Percentiles rank a stretch among this genome's conserved stretches.
Conservation (phyloP, 2,797 vertebrate genomes). For the Microhierax caerulescens region DNA sequence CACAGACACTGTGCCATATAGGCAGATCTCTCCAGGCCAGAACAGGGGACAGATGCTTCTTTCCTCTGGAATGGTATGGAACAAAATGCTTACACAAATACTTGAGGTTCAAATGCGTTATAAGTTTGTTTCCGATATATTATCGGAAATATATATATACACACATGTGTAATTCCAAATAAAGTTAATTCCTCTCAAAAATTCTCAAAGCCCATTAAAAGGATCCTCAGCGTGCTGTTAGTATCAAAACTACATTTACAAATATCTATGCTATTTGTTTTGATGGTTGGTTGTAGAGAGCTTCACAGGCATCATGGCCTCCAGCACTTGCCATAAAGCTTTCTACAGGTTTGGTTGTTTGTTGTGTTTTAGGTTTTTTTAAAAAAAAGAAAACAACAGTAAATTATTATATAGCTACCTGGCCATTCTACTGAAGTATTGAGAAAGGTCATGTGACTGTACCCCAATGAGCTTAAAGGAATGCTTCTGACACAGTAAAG, state of each 20-base stretch:
- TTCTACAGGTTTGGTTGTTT: no score
- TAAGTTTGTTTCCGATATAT: not conserved
- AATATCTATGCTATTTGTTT: not conserved
- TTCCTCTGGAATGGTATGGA: not conserved
- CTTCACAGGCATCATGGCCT: no score
- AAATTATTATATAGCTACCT: not conserved
- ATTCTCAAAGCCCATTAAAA: not conserved
- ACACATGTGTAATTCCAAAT: not conserved
- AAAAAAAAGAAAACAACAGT: not conserved
- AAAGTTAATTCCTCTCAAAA: not conserved
- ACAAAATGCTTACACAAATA: not conserved
- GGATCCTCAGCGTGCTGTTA: not conserved
- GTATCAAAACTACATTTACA: not conserved
- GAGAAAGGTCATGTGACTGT: not conserved
- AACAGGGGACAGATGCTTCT: fast-evolving
- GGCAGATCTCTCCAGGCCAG: not conserved
- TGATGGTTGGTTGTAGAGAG: not conserved
- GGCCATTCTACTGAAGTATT: not conserved
- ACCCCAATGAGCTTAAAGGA: not conserved
- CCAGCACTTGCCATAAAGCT: no score
- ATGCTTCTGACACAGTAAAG: not conserved
- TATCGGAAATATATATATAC: no score
- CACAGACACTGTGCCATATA: not conserved
- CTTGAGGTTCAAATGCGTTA: not conserved
- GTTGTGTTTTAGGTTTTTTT: no score